Evolutionary conservation across 2,888 invertebrate genomes (phyloP).

Genomic region (Camponotus fellah): DNA sequence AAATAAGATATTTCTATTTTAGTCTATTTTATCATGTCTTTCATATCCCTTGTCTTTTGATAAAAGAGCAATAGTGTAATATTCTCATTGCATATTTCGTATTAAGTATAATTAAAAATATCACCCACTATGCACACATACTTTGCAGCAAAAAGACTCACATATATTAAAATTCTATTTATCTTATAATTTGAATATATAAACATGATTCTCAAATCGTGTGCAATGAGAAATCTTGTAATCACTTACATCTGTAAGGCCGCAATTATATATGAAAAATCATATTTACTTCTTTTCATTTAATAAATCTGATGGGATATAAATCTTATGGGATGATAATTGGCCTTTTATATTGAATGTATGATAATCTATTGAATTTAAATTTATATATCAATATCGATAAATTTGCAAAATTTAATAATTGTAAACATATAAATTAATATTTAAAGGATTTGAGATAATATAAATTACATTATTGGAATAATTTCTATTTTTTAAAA

Average conservation of each 20-base stretch:
- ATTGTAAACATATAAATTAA: slow-evolving; percentile 20
- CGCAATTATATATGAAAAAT: slow-evolving; percentile 31
- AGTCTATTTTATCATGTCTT: slow-evolving; percentile 48
- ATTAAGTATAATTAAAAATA: slow-evolving; percentile 9
- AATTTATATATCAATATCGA: slow-evolving; percentile 1
- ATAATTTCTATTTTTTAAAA: slow-evolving; percentile 20
- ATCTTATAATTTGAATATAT: slow-evolving; percentile 10
- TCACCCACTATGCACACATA: slow-evolving; percentile 4
- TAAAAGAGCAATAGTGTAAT: slow-evolving; percentile 16
- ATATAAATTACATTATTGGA: slow-evolving; percentile 2
- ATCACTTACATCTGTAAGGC: background rate
- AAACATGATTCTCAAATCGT: background rate
- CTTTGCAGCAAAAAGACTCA: slow-evolving; percentile 33
- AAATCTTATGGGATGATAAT: background rate
- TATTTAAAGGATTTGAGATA: background rate
- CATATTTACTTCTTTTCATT: background rate
- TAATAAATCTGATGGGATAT: background rate
- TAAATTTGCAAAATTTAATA: slow-evolving; percentile 19
- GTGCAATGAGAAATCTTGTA: slow-evolving; percentile 14
- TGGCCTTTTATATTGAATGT: background rate
- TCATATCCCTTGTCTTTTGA: slow-evolving; percentile 51
- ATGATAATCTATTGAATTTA: slow-evolving; percentile 6
- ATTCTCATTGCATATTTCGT: slow-evolving; percentile 31
- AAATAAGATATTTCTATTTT: slow-evolving; percentile 49
- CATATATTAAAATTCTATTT: slow-evolving; percentile 11